A percentile compares a stretch with the other conserved stretches of the same genome.
These are phyloP conservation scores for Hydropsyche tenuis DNA, from an alignment of 1,140 invertebrate genomes.

Conservation along the genomic window DNA sequence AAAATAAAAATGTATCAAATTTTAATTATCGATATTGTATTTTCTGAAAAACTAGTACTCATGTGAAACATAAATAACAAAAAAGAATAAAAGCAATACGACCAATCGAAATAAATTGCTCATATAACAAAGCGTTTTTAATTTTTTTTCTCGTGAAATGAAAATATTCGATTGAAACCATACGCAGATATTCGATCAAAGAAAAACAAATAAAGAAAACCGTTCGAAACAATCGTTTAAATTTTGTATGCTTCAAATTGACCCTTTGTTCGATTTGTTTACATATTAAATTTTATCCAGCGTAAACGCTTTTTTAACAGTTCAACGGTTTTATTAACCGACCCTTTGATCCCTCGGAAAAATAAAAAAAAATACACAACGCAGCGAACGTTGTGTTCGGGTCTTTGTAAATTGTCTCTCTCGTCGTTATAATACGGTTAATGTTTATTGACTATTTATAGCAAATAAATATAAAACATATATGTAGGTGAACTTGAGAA, in stretches of 20 bases:
- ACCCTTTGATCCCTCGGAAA: slow-evolving; percentile 7
- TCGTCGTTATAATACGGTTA: background rate
- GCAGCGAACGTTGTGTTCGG: background rate
- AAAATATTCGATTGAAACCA: too few relatives aligned
- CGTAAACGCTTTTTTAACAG: background rate
- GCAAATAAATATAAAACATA: background rate
- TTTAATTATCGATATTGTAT: too few relatives aligned
- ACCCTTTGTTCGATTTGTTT: background rate
- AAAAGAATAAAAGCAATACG: too few relatives aligned
- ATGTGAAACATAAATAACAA: too few relatives aligned
- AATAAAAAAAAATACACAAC: background rate
- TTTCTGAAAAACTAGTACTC: too few relatives aligned
- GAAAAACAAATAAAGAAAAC: too few relatives aligned
- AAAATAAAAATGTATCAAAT: too few relatives aligned
- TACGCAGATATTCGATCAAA: too few relatives aligned
- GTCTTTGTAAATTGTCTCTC: background rate
- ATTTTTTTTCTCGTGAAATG: too few relatives aligned
- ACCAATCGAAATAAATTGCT: too few relatives aligned
- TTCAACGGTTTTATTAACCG: background rate
- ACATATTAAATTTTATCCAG: background rate
- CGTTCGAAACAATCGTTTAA: too few relatives aligned
- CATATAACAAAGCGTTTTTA: too few relatives aligned
- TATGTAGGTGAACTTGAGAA: background rate
- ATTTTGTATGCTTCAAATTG: background rate
- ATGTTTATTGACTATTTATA: background rate